A percentile compares a stretch with the other conserved stretches of the same genome.
phyloP scores from a whole-genome alignment of 2,888 invertebrate species.

The Therioaphis trifolii region DNA sequence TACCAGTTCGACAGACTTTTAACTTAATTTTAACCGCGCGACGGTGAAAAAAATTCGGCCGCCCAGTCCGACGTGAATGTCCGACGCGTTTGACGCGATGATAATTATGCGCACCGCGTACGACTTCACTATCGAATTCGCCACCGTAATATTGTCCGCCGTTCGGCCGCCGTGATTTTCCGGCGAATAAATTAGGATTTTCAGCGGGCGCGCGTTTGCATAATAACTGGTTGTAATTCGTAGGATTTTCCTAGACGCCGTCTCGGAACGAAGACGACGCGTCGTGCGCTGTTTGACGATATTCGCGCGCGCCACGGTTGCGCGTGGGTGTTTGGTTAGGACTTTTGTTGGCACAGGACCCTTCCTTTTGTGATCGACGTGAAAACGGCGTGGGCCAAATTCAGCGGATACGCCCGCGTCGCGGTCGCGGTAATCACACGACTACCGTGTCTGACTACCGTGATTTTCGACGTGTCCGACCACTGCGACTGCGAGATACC shows the following conservation, averaged over 20 bases:
- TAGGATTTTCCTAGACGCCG: conserved; percentile 21
- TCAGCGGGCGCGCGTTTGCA: background rate
- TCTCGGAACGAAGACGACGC: background rate
- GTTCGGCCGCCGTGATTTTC: conserved; percentile 26
- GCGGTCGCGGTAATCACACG: too few species aligned
- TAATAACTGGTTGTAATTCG: conserved; percentile 3
- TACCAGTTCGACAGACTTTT: too few species aligned
- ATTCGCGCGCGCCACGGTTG: background rate
- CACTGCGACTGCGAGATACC: too few species aligned
- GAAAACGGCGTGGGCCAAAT: background rate
- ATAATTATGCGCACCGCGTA: background rate
- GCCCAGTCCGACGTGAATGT: background rate
- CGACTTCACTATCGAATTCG: conserved; percentile 31
- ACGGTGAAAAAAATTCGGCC: background rate
- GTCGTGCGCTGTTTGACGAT: background rate
- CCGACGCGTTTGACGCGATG: background rate
- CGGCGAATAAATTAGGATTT: conserved; percentile 38
- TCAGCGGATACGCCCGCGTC: background rate
- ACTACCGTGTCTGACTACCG: too few species aligned
- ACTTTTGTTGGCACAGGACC: conserved; percentile 23
- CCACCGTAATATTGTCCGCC: background rate
- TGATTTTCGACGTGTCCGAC: too few species aligned
- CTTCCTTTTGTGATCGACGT: background rate
- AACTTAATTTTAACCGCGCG: too few species aligned
- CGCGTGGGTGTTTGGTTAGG: conserved; percentile 41